A percentile compares a stretch with the other conserved stretches of the same genome.
Conservation (phyloP, 2,113 vertebrate species). For the Caranx ignobilis region DNA sequence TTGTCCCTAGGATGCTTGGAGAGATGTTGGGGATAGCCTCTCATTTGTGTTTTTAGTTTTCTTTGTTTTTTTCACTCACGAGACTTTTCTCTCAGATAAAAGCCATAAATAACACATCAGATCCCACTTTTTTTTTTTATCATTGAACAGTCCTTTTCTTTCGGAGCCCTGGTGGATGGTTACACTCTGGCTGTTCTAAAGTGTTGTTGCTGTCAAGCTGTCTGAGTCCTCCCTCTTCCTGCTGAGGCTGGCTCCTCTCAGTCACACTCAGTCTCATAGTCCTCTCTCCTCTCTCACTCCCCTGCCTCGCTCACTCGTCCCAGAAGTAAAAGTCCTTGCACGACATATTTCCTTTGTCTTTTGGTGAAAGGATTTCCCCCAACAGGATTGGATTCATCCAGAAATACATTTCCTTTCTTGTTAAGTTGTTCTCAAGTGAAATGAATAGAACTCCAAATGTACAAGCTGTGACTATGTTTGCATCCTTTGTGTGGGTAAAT, state of each 20-base stretch:
- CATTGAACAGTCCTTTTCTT: constrained; percentile 7
- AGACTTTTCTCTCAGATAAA: not conserved
- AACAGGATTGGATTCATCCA: not conserved
- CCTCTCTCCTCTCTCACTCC: not conserved
- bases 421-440: no score
- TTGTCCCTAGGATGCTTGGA: not conserved
- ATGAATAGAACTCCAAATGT: no score
- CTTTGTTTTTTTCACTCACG: not conserved
- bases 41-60: not conserved
- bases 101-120: constrained; percentile 14
- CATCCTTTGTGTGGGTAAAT: no score
- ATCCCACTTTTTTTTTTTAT: not conserved
- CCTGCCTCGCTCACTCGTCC: not conserved
- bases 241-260: constrained; percentile 6
- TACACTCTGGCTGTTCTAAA: not conserved
- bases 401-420: no score
- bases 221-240: constrained; percentile 18
- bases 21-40: not conserved
- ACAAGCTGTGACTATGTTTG: no score
- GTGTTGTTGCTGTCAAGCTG: constrained; percentile 19
- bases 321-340: no score
- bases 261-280: constrained; percentile 14
- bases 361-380: not conserved
- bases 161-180: not conserved
- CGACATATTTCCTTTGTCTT: not conserved